Evolutionary conservation across 2,113 vertebrate species (phyloP), one percentile per base, ranked within the genome.

Genomic region (Urocynchramus pylzowi): DNA sequence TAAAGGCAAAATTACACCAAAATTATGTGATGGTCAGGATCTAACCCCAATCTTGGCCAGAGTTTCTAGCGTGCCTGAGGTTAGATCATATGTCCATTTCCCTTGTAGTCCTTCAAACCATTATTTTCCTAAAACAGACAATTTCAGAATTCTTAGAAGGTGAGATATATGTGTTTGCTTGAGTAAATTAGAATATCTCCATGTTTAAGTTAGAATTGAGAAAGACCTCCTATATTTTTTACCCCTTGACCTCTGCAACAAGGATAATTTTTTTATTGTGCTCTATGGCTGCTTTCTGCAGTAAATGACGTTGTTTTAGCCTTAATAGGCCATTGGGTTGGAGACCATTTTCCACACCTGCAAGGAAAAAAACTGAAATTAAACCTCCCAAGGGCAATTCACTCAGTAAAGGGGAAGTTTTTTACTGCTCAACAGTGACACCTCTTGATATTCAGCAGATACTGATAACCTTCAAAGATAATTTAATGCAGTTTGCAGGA

Each of bases 381-480:
- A 64, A 94, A 90, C 71, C 64, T 93, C 30, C 27, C 39, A 96
- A 95, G 89, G 84, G 52, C 65, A 52, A 45, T 31, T 86, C 64
- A 16, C 45, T 86, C 64, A 83, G 68, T 7, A 20, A 94, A 96
- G 77, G 54, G 79, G 70, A 95, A 79, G 75, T 45, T 87, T 93
- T 78, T 75, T 63, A 75, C 89, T 95, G 85, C 91, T 97, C 89
- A 94, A 93, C 85, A 96, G 92, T 96, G 95, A 97, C 95, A 96
- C 84, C 97, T 94, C 71, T 95, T 94, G 97, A 89, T 95, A 90
- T 90, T 92, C 77, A 67, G 65, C n/a, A 68, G 61, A 91, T 90
- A 87, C 88, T 93, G 89, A 95, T 89, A 95, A 96, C 75, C 49
- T 97, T 94, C 80, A 91, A 92, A 95, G 89, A 95, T 54, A 87